Percentiles rank a stretch among this genome's conserved stretches.
phyloP scores from a whole-genome alignment of 2,113 vertebrate genomes.

The Orthonyx spaldingii region DNA sequence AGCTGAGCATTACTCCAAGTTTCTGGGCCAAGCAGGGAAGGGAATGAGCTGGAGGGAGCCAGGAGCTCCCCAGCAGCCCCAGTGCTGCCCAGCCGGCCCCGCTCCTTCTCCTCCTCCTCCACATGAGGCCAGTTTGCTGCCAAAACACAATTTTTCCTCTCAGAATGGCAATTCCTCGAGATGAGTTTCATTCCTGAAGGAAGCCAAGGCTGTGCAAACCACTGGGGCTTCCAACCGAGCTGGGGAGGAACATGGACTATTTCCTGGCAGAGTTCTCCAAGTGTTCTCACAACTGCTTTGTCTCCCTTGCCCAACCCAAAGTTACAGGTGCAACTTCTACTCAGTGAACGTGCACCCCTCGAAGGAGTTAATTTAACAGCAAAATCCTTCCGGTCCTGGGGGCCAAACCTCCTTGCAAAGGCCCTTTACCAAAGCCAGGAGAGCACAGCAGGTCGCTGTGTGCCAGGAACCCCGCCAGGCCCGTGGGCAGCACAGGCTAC shows the following conservation, averaged over 20 bases:
- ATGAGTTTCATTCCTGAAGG: not conserved
- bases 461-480: accelerated
- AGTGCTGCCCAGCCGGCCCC: not conserved
- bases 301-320: not conserved
- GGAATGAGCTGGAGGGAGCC: not conserved
- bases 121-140: not conserved
- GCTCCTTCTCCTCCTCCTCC: not conserved
- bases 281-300: not conserved
- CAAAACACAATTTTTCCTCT: not conserved
- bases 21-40: not conserved
- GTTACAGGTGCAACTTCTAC: accelerated
- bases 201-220: not conserved
- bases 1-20: not conserved
- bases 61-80: not conserved
- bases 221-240: not conserved
- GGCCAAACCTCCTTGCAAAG: not conserved
- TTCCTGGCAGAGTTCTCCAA: not conserved
- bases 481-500: accelerated
- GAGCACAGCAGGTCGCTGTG: accelerated
- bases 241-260: accelerated
- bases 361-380: accelerated
- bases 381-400: not conserved
- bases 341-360: accelerated
- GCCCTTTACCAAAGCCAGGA: not conserved
- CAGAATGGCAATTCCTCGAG: not conserved